phyloP scores from a whole-genome alignment of 1,140 invertebrate genomes.

The Brachystomella parvula region DNA sequence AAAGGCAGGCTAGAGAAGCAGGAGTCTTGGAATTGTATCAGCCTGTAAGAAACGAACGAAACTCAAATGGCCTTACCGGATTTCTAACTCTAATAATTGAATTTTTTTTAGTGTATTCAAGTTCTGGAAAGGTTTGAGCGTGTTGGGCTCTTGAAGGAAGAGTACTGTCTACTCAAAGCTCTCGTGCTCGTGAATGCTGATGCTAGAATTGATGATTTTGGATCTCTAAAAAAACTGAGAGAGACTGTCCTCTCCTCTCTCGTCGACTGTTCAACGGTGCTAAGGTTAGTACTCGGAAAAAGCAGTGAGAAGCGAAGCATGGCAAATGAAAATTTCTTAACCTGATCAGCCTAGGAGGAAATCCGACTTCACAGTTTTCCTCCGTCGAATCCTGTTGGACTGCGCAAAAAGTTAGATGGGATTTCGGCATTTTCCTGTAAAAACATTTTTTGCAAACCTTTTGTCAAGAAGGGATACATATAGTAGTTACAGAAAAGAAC shows the following conservation, averaged over 20 bases:
- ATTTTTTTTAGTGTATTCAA: slow-evolving; percentile 59
- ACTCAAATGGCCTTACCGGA: not conserved
- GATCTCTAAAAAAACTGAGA: slow-evolving; percentile 72
- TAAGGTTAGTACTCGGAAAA: slow-evolving; percentile 59
- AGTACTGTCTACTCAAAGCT: slow-evolving; percentile 87
- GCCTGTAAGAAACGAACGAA: slow-evolving; percentile 54
- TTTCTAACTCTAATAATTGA: not conserved
- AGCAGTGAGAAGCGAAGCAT: no score
- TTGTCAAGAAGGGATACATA: no score
- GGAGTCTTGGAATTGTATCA: slow-evolving; percentile 73
- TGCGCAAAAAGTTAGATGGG: no score
- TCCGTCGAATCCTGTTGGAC: no score
- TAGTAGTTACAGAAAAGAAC: no score
- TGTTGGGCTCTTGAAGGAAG: slow-evolving; percentile 72
- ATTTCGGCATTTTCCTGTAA: no score
- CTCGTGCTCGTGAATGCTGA: slow-evolving; percentile 86
- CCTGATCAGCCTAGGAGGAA: no score
- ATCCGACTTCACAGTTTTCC: slow-evolving; percentile 10
- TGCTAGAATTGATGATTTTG: slow-evolving; percentile 75
- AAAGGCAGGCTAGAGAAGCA: slow-evolving; percentile 70
- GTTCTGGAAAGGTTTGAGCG: slow-evolving; percentile 78
- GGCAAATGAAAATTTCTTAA: no score
- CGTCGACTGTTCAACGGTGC: slow-evolving; percentile 71
- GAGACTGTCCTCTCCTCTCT: slow-evolving; percentile 77
- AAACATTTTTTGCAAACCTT: no score